These are phyloP conservation scores for Melikaiella ostensackeni DNA, from an alignment of 2,888 invertebrate genomes.

Conservation along the genomic window DNA sequence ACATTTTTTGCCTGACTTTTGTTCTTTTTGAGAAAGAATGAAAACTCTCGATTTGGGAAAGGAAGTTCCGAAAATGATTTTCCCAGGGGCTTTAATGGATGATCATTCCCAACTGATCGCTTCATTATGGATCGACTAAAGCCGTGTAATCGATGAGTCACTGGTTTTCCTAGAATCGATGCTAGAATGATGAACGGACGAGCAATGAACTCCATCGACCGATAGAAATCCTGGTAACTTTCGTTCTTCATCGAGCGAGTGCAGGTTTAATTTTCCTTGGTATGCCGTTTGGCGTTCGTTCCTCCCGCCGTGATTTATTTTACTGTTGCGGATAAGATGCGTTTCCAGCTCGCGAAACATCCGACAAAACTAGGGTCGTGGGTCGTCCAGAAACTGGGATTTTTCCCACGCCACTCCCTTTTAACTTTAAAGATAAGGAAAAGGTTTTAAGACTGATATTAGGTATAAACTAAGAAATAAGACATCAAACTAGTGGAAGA, in stretches of 20 bases:
- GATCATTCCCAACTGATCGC: conserved; percentile 6
- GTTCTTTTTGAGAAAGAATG: background rate
- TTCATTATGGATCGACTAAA: conserved; percentile 29
- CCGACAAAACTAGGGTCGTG: background rate
- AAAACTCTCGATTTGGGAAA: background rate
- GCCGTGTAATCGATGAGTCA: conserved; percentile 38
- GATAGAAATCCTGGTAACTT: conserved; percentile 35
- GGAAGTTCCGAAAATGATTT: background rate
- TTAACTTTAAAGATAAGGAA: background rate
- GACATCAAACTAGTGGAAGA: background rate
- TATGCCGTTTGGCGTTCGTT: conserved; percentile 34
- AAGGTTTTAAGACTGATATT: background rate
- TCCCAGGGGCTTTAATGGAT: background rate
- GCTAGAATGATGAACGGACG: conserved; percentile 33
- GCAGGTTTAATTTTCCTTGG: conserved; percentile 35
- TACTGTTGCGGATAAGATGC: conserved; percentile 19
- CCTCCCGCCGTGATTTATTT: conserved; percentile 23
- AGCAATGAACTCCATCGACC: conserved; percentile 34
- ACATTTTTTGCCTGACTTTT: background rate
- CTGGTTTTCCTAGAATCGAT: conserved; percentile 31
- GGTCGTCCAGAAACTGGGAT: conserved; percentile 3
- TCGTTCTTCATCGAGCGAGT: conserved; percentile 27
- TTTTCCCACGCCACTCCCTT: conserved; percentile 21
- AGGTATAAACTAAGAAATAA: background rate
- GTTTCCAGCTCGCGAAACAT: conserved; percentile 15